These are phyloP conservation scores for Terebella lapidaria DNA, from an alignment of 2,888 invertebrate species.

Conservation along the genomic window DNA sequence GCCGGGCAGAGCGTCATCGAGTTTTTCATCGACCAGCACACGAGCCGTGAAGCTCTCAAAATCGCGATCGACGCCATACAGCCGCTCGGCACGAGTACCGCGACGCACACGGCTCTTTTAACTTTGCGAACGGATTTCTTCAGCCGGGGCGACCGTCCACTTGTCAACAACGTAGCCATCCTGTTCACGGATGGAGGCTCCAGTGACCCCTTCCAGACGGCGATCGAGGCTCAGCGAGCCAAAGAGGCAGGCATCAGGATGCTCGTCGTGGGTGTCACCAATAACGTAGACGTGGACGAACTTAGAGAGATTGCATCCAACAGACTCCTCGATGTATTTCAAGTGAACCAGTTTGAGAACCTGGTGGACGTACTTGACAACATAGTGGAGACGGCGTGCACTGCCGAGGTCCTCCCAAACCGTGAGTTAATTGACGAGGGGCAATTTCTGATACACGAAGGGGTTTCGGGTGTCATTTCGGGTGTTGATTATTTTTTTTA, in stretches of 20 bases:
- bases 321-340: background rate
- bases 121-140: background rate
- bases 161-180: background rate
- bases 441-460: no score
- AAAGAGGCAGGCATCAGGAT: constrained; percentile 1
- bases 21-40: background rate
- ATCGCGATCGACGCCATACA: background rate
- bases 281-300: background rate
- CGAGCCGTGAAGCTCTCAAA: background rate
- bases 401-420: background rate
- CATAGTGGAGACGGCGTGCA: background rate
- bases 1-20: background rate
- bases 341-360: background rate
- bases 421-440: no score
- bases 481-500: no score
- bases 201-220: background rate
- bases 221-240: background rate
- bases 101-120: background rate
- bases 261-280: background rate
- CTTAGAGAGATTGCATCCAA: background rate
- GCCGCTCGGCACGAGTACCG: background rate
- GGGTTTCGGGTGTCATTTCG: no score
- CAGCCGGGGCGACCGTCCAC: background rate
- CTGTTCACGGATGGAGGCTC: background rate
- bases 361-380: background rate